phyloP scores from a whole-genome alignment of 2,888 invertebrate genomes.

The Muschampia plurimacula region DNA sequence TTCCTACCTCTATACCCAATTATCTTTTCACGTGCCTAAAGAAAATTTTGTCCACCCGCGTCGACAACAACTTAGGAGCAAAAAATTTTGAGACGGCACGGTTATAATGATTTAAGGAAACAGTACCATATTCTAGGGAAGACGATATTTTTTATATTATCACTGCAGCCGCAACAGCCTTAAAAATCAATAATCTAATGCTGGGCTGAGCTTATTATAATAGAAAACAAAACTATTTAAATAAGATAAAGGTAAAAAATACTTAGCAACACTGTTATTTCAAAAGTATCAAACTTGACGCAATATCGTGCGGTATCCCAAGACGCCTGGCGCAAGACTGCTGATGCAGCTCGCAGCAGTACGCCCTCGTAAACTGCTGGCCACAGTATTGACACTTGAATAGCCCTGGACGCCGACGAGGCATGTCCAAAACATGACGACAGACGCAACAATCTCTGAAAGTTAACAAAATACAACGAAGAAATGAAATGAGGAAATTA shows the following conservation, averaged over 20 bases:
- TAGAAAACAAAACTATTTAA: background rate
- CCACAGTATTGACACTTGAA: constrained; percentile 70
- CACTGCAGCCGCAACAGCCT: background rate
- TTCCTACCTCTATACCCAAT: constrained; percentile 64
- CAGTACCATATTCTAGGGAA: background rate
- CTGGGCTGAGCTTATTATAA: background rate
- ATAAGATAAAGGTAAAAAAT: no score
- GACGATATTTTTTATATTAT: background rate
- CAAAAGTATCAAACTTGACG: constrained; percentile 58
- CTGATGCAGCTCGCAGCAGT: constrained; percentile 76
- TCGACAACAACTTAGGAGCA: constrained; percentile 50
- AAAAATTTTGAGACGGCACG: constrained; percentile 51
- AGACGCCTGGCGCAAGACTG: constrained; percentile 58
- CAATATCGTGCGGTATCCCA: constrained; percentile 53
- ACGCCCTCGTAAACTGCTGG: constrained; percentile 68
- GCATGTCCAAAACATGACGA: constrained; percentile 59
- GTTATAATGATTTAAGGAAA: constrained; percentile 23
- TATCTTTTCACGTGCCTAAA: constrained; percentile 60
- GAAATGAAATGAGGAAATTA: background rate
- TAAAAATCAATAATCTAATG: background rate
- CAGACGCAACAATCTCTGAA: constrained; percentile 72
- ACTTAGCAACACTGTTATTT: constrained; percentile 48
- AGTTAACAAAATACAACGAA: background rate
- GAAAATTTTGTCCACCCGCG: constrained; percentile 64
- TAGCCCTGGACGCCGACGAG: constrained; percentile 47